Conservation (phyloP, 2,888 invertebrate genomes). For the Lithophane leautieri region DNA sequence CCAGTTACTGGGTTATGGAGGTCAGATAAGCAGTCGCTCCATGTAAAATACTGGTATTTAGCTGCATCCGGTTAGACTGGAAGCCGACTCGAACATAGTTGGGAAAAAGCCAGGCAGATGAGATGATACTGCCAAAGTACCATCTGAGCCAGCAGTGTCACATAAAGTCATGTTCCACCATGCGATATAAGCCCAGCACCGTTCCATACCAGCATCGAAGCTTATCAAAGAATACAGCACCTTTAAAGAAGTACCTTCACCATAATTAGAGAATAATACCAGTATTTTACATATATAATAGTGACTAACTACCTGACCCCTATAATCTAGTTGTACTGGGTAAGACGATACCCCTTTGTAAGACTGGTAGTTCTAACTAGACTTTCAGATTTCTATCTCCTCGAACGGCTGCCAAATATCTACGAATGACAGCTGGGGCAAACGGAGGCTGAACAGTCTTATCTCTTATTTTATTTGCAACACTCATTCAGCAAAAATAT, state of each 20-base stretch:
- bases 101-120: too few species aligned
- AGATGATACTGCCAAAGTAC: background rate
- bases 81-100: too few species aligned
- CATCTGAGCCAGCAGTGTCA: too few species aligned
- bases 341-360: background rate
- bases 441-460: too few species aligned
- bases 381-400: too few species aligned
- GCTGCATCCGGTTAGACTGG: too few species aligned
- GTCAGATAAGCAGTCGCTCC: too few species aligned
- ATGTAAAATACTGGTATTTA: too few species aligned
- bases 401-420: background rate
- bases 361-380: background rate
- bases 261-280: background rate
- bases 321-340: background rate
- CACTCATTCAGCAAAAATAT: background rate
- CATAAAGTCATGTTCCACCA: background rate
- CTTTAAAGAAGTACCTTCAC: background rate
- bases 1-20: too few species aligned
- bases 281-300: background rate
- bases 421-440: background rate
- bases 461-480: background rate
- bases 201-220: too few species aligned
- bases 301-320: background rate
- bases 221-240: background rate
- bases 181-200: background rate